phyloP scores from a whole-genome alignment of 2,797 vertebrate species.

The Acanthis flammea region DNA sequence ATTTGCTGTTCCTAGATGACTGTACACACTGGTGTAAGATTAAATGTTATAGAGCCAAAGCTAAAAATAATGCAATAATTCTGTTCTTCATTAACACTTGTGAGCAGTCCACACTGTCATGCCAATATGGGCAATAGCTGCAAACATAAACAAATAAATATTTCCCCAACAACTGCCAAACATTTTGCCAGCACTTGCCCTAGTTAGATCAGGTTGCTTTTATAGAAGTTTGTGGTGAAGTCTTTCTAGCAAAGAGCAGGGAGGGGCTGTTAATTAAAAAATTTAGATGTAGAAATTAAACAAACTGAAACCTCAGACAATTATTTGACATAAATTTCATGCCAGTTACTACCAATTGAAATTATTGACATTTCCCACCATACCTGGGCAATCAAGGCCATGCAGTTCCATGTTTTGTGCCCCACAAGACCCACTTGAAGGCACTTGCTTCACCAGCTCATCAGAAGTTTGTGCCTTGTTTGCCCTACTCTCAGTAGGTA shows the following conservation, averaged over 20 bases:
- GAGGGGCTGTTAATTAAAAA: rapidly evolving
- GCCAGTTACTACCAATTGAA: neutral
- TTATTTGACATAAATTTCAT: neutral
- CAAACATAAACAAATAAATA: neutral
- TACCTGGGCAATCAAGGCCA: neutral
- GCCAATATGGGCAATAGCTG: neutral
- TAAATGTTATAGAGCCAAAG: neutral
- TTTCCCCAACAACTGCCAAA: neutral
- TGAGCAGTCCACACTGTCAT: neutral
- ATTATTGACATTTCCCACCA: neutral
- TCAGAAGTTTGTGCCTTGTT: neutral
- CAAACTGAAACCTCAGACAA: neutral
- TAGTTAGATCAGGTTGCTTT: neutral
- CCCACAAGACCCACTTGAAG: neutral
- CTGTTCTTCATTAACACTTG: neutral
- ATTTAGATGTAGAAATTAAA: neutral
- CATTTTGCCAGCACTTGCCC: neutral
- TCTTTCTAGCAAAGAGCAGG: neutral
- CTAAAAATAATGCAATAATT: neutral
- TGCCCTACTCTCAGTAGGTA: neutral
- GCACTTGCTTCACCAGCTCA: neutral
- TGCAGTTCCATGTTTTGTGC: neutral
- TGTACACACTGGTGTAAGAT: neutral
- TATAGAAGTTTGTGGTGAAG: neutral
- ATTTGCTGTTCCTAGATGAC: neutral